Conservation (phyloP, 1,140 invertebrate genomes). For the Charaxes varanes region DNA sequence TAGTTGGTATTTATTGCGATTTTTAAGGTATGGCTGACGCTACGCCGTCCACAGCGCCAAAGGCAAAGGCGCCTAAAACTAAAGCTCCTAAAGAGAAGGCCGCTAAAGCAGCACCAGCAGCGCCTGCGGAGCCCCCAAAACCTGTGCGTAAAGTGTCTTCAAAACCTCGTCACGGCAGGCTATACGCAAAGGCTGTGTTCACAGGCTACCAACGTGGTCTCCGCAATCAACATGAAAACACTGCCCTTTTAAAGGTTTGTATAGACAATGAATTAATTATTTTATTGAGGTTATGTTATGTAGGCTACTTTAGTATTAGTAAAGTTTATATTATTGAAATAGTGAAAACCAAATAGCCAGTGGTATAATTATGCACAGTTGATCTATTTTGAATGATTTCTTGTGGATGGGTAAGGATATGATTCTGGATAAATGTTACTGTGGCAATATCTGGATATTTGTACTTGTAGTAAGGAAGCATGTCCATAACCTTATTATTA, state of each 20-base stretch:
- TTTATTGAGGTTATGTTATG: constrained; percentile 17
- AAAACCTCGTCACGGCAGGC: constrained; percentile 83
- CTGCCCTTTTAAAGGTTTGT: constrained; percentile 90
- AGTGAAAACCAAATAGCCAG: too few species aligned
- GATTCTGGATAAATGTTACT: too few species aligned
- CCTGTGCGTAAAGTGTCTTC: constrained; percentile 77
- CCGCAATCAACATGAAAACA: constrained; percentile 98
- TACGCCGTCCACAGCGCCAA: constrained; percentile 72
- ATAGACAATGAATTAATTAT: too few species aligned
- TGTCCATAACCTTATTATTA: too few species aligned
- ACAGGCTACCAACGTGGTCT: constrained; percentile 98
- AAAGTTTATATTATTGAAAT: too few species aligned
- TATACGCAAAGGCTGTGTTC: constrained; percentile 98
- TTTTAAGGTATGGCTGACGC: constrained; percentile 79
- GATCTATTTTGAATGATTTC: too few species aligned
- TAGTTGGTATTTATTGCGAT: constrained; percentile 20
- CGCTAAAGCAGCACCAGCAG: constrained; percentile 66
- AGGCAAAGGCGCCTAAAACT: constrained; percentile 76
- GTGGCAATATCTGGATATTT: too few species aligned
- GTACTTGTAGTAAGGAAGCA: too few species aligned
- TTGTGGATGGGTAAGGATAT: too few species aligned
- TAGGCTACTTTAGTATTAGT: too few species aligned
- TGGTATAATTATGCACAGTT: too few species aligned
- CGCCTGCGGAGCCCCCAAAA: constrained; percentile 63
- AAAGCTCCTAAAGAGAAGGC: constrained; percentile 77